Base-by-base conservation (phyloP, 2,797 vertebrate species). In the Morus bassanus region DNA sequence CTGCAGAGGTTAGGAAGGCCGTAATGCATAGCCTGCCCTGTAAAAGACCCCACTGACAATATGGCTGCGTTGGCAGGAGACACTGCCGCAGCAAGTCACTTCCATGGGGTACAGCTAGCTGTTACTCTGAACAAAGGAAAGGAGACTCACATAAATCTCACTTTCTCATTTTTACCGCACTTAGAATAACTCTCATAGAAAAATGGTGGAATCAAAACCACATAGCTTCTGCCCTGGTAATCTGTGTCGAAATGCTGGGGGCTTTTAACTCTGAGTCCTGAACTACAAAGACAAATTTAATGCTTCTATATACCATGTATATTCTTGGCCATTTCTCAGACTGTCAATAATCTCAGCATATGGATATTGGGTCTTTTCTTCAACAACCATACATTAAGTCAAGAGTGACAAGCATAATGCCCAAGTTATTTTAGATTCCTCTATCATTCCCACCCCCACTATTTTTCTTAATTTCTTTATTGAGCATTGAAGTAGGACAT, bases 281-380 rank as follows among this genome's bases (percentile, higher is more conserved):
- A 97, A 95, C 68, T 92, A 89, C 61, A 88, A 79, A 87, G 77
- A 93, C 54, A 88, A 91, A 93, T 82, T 63, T 87, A 95, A 91
- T 85, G 59, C 53, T 96, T 96, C 48, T 53, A 77, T 86, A 85
- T 81, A 63, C 54, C 18, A 10, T 53, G 28, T 63, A 56, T 24
- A 68, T 80, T 77, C 46, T 88, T 15, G 30, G 56, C 37, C 63
- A 95, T 95, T 96, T 97, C 93, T 96, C 88, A 94, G 50, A 75
- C 76, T 96, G 91, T 77, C 82, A 82, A 2, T 82, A 90, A 80
- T 88, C 43, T 54, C 85, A 92, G 65, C 76, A 72, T 85, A 85
- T 4, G 33, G 43, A 45, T 23, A 87, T 73, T 11, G 35, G 37
- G 35, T 43, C 31, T 69, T 85, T 94, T 96, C 77, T 85, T 95